phyloP scores from a whole-genome alignment of 1,140 invertebrate genomes.

The Leucophenga varia region DNA sequence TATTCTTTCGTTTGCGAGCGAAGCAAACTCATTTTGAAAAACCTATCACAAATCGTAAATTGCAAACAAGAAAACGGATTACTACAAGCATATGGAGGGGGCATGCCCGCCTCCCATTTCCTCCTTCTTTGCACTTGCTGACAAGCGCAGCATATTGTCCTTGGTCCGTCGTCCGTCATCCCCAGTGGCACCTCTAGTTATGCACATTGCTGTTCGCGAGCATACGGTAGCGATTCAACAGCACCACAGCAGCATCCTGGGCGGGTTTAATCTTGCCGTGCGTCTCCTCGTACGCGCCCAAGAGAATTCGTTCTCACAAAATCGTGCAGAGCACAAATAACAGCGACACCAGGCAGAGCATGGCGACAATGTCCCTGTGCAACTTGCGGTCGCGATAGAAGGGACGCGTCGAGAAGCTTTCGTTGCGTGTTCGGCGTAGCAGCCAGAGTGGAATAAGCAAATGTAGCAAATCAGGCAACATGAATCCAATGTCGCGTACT shows the following conservation, averaged over 20 bases:
- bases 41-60: too few species aligned
- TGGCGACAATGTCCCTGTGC: slow-evolving; percentile 49
- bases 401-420: slow-evolving; percentile 43
- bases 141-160: too few species aligned
- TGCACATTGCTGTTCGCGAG: slow-evolving; percentile 39
- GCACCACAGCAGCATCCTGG: background rate
- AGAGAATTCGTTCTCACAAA: slow-evolving; percentile 51
- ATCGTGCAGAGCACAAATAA: slow-evolving; percentile 51
- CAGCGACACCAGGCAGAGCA: slow-evolving; percentile 48
- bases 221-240: slow-evolving; percentile 17
- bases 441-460: slow-evolving; percentile 63
- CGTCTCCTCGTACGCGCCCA: slow-evolving; percentile 37
- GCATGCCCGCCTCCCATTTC: too few species aligned
- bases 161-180: too few species aligned
- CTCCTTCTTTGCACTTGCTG: too few species aligned
- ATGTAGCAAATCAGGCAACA: slow-evolving; percentile 74
- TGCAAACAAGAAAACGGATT: too few species aligned
- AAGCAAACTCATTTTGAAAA: too few species aligned
- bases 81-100: too few species aligned
- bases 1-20: too few species aligned
- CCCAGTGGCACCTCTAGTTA: too few species aligned
- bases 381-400: slow-evolving; percentile 49
- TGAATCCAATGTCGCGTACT: slow-evolving; percentile 71
- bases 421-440: slow-evolving; percentile 39
- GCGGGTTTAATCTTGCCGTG: slow-evolving; percentile 39